These are phyloP conservation scores for Ceratosolen fusciceps DNA, from an alignment of 1,140 invertebrate species.

Conservation along the genomic window DNA sequence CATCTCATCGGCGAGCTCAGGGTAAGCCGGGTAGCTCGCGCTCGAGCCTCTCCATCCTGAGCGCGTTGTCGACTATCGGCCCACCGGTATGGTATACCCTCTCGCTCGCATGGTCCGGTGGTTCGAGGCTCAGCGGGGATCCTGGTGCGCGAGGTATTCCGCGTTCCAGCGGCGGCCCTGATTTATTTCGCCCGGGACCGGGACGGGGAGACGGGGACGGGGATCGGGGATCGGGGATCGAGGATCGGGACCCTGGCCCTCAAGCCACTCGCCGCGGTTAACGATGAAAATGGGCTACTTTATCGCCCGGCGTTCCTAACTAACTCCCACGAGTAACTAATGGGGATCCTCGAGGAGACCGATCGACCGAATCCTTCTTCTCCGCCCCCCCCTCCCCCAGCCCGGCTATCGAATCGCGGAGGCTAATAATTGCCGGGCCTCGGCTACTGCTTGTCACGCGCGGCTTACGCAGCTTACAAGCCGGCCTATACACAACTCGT, in stretches of 20 bases:
- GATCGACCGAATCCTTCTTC: no score
- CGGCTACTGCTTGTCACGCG: no score
- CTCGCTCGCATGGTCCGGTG: background rate
- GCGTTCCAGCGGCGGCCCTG: conserved; percentile 31
- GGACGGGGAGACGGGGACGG: conserved; percentile 25
- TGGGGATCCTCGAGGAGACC: no score
- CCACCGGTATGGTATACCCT: conserved; percentile 26
- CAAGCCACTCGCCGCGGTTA: background rate
- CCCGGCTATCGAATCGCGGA: no score
- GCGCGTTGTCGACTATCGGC: conserved; percentile 1
- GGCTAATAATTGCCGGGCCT: no score
- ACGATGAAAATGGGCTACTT: conserved; percentile 11
- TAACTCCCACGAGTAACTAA: background rate
- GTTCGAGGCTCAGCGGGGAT: conserved; percentile 31
- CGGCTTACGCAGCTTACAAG: no score
- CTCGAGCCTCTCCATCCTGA: conserved; percentile 35
- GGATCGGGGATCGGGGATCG: no score
- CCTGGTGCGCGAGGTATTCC: background rate
- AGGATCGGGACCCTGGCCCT: background rate
- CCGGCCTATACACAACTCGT: no score
- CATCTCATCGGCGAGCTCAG: conserved; percentile 68
- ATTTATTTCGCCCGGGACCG: conserved; percentile 26
- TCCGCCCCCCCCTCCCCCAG: no score
- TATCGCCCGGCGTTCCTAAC: conserved; percentile 1
- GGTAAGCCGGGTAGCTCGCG: conserved; percentile 70